Percentiles rank a stretch among this genome's conserved stretches.
These are phyloP conservation scores for Pongo abelii DNA, from an alignment of 2,113 vertebrate species.

Conservation along the genomic window DNA sequence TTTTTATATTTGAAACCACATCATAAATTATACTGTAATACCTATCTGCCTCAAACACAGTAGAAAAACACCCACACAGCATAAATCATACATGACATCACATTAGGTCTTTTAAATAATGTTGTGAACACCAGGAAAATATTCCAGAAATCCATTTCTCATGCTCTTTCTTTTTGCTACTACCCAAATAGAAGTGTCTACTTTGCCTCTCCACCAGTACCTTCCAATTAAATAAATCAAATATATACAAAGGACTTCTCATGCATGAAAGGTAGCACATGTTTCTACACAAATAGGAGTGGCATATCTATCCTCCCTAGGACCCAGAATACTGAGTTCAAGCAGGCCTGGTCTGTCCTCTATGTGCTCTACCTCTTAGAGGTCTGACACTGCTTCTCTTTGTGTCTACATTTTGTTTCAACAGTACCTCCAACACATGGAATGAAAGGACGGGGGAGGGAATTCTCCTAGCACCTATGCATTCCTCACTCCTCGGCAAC, in stretches of 20 bases:
- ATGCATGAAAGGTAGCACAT: neutral
- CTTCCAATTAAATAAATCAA: slow-evolving; percentile 68
- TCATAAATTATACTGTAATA: slow-evolving; percentile 70
- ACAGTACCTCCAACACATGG: neutral
- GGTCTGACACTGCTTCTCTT: neutral
- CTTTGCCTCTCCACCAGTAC: slow-evolving; percentile 61
- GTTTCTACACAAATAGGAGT: neutral
- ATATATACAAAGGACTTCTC: slow-evolving; percentile 24
- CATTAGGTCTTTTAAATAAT: slow-evolving; percentile 79
- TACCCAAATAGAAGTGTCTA: slow-evolving; percentile 48
- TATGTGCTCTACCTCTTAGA: fast-evolving
- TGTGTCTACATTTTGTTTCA: neutral
- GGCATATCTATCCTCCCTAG: neutral
- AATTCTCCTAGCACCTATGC: neutral
- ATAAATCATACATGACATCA: slow-evolving; percentile 80
- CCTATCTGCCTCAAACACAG: slow-evolving; percentile 69
- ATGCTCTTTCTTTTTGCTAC: slow-evolving; percentile 67
- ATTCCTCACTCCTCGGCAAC: neutral
- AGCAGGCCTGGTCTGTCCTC: neutral
- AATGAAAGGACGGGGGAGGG: neutral
- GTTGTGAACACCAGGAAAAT: slow-evolving; percentile 64
- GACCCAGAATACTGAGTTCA: too few relatives aligned
- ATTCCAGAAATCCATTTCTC: slow-evolving; percentile 57
- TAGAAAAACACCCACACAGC: slow-evolving; percentile 64
- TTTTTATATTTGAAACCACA: slow-evolving; percentile 61